Conservation (phyloP, 2,888 invertebrate species). For the Ophion costatus region DNA sequence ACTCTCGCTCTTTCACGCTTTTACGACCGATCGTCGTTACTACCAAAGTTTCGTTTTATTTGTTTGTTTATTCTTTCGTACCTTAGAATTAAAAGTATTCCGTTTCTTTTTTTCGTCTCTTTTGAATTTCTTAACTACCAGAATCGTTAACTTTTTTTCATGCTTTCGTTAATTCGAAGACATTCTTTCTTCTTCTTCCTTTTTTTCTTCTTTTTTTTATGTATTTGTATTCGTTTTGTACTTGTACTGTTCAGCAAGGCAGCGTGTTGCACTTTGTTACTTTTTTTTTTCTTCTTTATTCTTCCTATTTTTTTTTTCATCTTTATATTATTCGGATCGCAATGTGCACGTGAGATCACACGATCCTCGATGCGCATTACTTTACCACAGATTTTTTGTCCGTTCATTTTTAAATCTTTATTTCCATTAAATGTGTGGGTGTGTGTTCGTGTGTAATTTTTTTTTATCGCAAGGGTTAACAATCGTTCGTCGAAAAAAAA, state of each 20-base stretch:
- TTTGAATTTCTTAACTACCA: constrained; percentile 82
- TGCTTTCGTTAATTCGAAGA: constrained; percentile 80
- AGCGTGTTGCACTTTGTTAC: constrained; percentile 84
- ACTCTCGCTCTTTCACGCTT: constrained; percentile 71
- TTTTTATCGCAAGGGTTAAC: constrained; percentile 55
- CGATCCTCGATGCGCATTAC: constrained; percentile 54
- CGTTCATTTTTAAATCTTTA: constrained; percentile 28
- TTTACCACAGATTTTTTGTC: constrained; percentile 61
- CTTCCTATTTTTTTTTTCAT: constrained; percentile 67
- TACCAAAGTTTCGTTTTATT: constrained; percentile 74
- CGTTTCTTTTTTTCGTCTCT: constrained; percentile 69
- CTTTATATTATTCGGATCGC: constrained; percentile 79
- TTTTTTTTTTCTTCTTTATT: constrained; percentile 61
- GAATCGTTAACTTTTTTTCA: constrained; percentile 76
- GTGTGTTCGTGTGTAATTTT: constrained; percentile 31
- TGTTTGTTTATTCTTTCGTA: constrained; percentile 54
- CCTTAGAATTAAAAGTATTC: constrained; percentile 69
- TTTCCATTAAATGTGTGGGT: constrained; percentile 23
- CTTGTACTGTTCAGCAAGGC: constrained; percentile 84
- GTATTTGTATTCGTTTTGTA: constrained; percentile 84
- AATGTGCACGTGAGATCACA: constrained; percentile 78
- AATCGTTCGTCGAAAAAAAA: constrained; percentile 42
- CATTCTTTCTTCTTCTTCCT: constrained; percentile 71
- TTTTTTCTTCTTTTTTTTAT: constrained; percentile 73
- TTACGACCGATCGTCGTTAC: constrained; percentile 74